Base-by-base conservation (phyloP, 2,113 vertebrate genomes). In the Pollimyrus isidori region DNA sequence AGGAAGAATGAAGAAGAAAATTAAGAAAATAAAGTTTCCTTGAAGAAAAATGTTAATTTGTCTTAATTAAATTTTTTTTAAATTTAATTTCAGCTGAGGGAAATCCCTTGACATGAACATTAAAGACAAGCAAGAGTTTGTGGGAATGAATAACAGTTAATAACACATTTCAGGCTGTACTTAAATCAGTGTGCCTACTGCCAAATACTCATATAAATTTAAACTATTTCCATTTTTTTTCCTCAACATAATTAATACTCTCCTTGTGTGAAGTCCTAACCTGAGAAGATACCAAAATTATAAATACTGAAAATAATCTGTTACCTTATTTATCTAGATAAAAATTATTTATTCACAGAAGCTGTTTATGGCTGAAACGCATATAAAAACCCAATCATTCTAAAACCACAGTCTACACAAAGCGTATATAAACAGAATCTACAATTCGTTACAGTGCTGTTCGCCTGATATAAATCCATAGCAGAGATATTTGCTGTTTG, bases 41-140 rank as follows among this genome's bases (percentile, higher is more conserved):
- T 1, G 11, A 84, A 84, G 42, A 23, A 84, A 30, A 50, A 86
- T 86, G 23, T 48, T 15, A 48, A 50, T 86, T 86, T 86, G 23
- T 50, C 83, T 48, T 11, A 4, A 35, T 35, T 35, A 35, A 35
- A 35, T 35, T 35, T 35, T 35, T 35, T 35, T 35, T 5, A 48
- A 48, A 42, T n/a, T 86, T 86, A 9, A 48, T 86, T 86, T 86
- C 4, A 30, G n/a, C n/a, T 30, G 21, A 13, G 49, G 9, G 45
- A 86, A 86, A 86, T 50, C 83, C 48, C 83, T 85, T 52, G 87
- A 91, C 88, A 80, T 17, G 1, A 42, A 19, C 30, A 42, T 3
- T 42, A 42, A 80, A 80, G 73, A 80, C 30, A 80, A 42, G 73
- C 73, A 80, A 42, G 13, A 42, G 35, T 42, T 80, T 42, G 13